Evolutionary conservation across 2,888 invertebrate species (phyloP).

Genomic region (Phengaris alcon): DNA sequence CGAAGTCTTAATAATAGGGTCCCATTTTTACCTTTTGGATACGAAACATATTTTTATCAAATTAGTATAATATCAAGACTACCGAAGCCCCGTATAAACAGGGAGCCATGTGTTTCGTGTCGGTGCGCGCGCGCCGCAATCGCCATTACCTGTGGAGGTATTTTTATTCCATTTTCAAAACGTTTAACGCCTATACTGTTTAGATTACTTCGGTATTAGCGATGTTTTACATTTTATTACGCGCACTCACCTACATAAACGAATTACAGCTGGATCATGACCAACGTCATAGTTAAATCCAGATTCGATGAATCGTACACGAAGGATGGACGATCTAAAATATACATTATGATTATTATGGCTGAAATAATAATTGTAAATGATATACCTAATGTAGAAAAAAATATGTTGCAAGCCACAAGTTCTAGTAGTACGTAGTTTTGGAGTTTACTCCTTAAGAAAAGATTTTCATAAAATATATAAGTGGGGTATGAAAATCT

Average conservation of each 20-base stretch:
- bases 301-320: neutral
- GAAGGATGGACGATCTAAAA: too few relatives aligned
- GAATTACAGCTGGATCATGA: slow-evolving; percentile 31
- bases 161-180: slow-evolving; percentile 63
- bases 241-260: slow-evolving; percentile 34
- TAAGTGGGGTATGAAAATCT: too few relatives aligned
- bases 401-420: too few relatives aligned
- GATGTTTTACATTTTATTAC: slow-evolving; percentile 50
- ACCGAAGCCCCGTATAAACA: slow-evolving; percentile 44
- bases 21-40: too few relatives aligned
- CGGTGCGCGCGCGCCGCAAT: slow-evolving; percentile 63
- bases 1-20: too few relatives aligned
- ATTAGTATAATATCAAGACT: slow-evolving; percentile 47
- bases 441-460: too few relatives aligned
- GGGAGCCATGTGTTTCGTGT: slow-evolving; percentile 67
- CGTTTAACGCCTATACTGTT: slow-evolving; percentile 46
- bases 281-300: neutral
- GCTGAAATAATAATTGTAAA: too few relatives aligned
- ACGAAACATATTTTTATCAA: too few relatives aligned
- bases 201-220: slow-evolving; percentile 43
- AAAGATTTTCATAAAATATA: too few relatives aligned
- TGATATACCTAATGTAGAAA: too few relatives aligned
- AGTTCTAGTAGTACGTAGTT: too few relatives aligned
- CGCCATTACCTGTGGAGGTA: slow-evolving; percentile 66
- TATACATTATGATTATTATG: too few relatives aligned